Conservation (phyloP, 2,888 invertebrate species). For the Xylophagus ater region DNA sequence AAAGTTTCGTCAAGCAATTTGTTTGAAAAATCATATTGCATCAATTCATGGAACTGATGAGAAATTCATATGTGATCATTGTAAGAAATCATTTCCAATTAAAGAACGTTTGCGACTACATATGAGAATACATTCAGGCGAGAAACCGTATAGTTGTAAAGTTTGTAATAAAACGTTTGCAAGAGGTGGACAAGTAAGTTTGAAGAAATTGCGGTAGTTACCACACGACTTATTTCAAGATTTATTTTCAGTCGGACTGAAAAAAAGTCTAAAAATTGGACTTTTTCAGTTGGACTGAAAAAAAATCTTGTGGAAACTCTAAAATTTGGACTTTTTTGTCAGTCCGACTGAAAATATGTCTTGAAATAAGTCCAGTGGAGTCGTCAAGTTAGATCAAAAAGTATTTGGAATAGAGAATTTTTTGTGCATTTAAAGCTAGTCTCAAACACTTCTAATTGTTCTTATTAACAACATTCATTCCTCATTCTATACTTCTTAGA, state of each 20-base stretch:
- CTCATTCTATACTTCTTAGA: too few species aligned
- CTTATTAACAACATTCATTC: too few species aligned
- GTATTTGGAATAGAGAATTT: too few species aligned
- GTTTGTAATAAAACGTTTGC: slow-evolving; percentile 56
- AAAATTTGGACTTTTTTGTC: too few species aligned
- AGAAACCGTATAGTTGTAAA: slow-evolving; percentile 53
- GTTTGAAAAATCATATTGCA: slow-evolving; percentile 49
- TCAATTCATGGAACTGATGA: slow-evolving; percentile 32
- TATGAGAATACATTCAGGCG: slow-evolving; percentile 59
- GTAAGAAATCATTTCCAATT: slow-evolving; percentile 62
- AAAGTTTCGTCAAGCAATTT: slow-evolving; percentile 52
- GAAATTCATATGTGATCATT: slow-evolving; percentile 58
- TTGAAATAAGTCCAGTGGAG: too few species aligned
- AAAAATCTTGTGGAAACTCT: not conserved
- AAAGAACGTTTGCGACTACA: slow-evolving; percentile 66
- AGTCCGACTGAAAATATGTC: too few species aligned
- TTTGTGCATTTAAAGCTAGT: too few species aligned
- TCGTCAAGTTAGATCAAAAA: too few species aligned
- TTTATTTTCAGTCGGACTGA: too few species aligned
- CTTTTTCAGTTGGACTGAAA: not conserved
- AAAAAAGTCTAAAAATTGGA: not conserved
- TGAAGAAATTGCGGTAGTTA: too few species aligned
- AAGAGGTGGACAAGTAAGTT: slow-evolving; percentile 58
- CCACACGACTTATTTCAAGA: too few species aligned
- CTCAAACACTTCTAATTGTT: too few species aligned